Evolutionary conservation across 2,113 vertebrate species (phyloP), one percentile per base, ranked within the genome.

Genomic region (Aix galericulata): DNA sequence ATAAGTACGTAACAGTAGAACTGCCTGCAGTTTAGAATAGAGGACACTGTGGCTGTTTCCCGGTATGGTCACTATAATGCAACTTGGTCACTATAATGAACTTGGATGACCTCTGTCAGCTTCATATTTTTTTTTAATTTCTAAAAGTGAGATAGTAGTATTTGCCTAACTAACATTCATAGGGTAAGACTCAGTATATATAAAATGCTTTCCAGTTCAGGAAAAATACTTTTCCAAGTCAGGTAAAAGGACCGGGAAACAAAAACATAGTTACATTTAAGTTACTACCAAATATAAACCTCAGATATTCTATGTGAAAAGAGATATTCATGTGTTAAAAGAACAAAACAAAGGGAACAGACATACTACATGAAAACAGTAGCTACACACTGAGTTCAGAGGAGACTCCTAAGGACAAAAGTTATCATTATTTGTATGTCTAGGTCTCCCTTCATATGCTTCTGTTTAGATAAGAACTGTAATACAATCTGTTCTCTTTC

Each of bases 391-490:
- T 82, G 53, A 55, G 71, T 53, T 83, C 44, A 32, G 44, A 76
- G 38, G 40, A 89, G 66, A 68, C 59, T 92, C 58, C 38, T 63
- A 67, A 85, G 82, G 69, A 79, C n/a, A 53, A 69, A 89, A 89
- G 46, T 82, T 88, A 26, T 17, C 10, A 6, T 86, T 81, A 66
- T 87, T 91, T 90, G 50, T 79, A 1, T 82, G 34, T 71, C 62
- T 78, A 75, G 36, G 71, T 85, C 58, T 86, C 59, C 44, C 34
- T 84, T 94, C 71, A 5, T 91, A 62, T 88, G 82, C 53, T 31
- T 90, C 44, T 92, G 82, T 95, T 95, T 88, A 74, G 64, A 62
- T 88, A 91, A 95, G 89, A 75, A 11, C 71, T 95, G 71, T 85
- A 91, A 96, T 89, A 21, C 88, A 89, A 55, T 95, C 68, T 94